Conservation (phyloP, 2,113 vertebrate species). For the Clinocottus analis region DNA sequence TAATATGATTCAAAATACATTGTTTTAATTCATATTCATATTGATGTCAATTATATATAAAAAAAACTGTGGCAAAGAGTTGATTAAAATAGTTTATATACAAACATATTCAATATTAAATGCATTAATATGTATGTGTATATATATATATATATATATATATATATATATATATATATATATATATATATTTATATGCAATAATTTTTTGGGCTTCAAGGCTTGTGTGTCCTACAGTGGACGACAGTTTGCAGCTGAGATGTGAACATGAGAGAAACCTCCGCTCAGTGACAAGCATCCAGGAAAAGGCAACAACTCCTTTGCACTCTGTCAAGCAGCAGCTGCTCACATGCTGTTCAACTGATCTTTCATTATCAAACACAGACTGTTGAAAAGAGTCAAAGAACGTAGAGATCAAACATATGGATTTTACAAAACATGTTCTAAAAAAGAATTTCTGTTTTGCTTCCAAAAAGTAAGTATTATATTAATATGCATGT, state of each 20-base stretch:
- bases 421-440: slow-evolving; percentile 6
- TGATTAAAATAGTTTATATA: slow-evolving; percentile 44
- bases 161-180: no score
- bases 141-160: no score
- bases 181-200: slow-evolving; percentile 51
- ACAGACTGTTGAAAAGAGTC: background rate
- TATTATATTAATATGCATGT: slow-evolving; percentile 1
- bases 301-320: slow-evolving; percentile 28
- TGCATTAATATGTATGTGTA: no score
- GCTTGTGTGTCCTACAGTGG: slow-evolving; percentile 28
- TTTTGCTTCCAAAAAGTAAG: slow-evolving; percentile 18
- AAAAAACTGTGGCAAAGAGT: slow-evolving; percentile 49
- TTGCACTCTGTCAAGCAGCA: slow-evolving; percentile 24
- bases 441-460: no score
- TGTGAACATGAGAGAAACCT: slow-evolving; percentile 17
- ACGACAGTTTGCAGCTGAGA: slow-evolving; percentile 21
- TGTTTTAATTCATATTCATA: slow-evolving; percentile 60
- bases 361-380: slow-evolving; percentile 9
- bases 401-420: slow-evolving; percentile 34
- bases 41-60: slow-evolving; percentile 14
- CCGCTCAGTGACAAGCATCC: slow-evolving; percentile 6
- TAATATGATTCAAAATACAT: slow-evolving; percentile 34
- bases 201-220: slow-evolving; percentile 21
- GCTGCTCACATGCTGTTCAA: slow-evolving; percentile 18
- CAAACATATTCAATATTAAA: slow-evolving; percentile 55